Evolutionary conservation across 1,140 invertebrate species (phyloP).

Genomic region (Polyergus mexicanus): DNA sequence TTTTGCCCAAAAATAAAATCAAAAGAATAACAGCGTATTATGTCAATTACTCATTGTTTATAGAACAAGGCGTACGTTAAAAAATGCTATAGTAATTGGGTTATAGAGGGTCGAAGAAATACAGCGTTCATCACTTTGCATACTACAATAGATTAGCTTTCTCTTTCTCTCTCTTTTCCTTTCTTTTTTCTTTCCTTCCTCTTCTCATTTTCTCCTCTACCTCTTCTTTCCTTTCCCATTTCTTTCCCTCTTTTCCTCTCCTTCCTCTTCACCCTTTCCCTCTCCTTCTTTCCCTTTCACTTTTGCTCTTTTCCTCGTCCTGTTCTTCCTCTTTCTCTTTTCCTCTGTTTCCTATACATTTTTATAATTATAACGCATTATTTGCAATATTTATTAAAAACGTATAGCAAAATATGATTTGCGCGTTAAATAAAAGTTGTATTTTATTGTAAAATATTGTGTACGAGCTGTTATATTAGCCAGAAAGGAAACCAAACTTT

Average conservation of each 20-base stretch:
- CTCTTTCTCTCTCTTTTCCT: conserved; percentile 40
- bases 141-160: conserved; percentile 65
- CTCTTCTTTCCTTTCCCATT: conserved; percentile 35
- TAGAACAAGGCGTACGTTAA: background rate
- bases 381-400: conserved; percentile 82
- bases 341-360: conserved; percentile 63
- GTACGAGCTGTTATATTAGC: conserved; percentile 32
- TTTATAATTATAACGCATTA: conserved; percentile 80
- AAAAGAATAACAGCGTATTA: background rate
- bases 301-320: too few relatives aligned
- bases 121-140: conserved; percentile 65
- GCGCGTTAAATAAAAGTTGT: conserved; percentile 72
- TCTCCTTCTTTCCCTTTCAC: background rate
- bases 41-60: background rate
- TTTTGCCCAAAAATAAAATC: conserved; percentile 10
- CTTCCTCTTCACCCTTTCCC: background rate
- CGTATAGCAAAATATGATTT: conserved; percentile 73
- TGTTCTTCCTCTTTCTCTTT: too few relatives aligned
- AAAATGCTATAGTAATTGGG: conserved; percentile 55
- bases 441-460: conserved; percentile 78
- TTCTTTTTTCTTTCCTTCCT: too few relatives aligned
- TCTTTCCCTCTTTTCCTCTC: background rate
- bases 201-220: too few relatives aligned
- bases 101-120: conserved; percentile 60
- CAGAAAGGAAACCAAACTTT: conserved; percentile 66